Evolutionary conservation across 2,113 vertebrate species (phyloP).

Genomic region (Seriola quinqueradiata): DNA sequence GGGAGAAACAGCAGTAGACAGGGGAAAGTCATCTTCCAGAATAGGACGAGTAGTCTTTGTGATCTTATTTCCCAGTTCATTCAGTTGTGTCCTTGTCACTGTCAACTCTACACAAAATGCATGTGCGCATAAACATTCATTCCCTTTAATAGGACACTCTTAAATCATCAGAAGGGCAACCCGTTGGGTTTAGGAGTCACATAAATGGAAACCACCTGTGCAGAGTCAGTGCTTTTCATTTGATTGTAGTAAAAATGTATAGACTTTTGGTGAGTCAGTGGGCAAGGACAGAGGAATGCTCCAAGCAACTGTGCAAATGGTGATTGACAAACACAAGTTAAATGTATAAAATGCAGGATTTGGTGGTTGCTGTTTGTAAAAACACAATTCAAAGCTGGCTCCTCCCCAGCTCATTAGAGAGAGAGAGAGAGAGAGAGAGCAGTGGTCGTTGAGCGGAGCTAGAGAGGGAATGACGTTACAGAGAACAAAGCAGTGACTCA

Average conservation of each 20-base stretch:
- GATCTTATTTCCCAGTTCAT: neutral
- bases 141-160: neutral
- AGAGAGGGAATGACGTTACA: no score
- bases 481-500: no score
- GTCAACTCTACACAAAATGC: neutral
- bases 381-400: no score
- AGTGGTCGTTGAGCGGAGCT: no score
- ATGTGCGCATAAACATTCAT: neutral
- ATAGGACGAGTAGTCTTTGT: conserved; percentile 23
- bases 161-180: neutral
- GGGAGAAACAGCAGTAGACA: neutral
- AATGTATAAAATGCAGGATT: no score
- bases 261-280: neutral
- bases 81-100: neutral
- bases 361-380: no score
- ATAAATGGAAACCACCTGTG: neutral
- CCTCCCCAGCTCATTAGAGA: no score
- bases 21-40: conserved; percentile 17
- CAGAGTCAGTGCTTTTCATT: neutral
- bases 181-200: neutral
- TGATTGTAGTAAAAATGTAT: neutral
- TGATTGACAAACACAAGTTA: neutral
- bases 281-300: neutral
- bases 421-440: no score
- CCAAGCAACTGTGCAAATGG: neutral